Conservation (phyloP, 2,888 invertebrate genomes). For the Sphinx pinastri region DNA sequence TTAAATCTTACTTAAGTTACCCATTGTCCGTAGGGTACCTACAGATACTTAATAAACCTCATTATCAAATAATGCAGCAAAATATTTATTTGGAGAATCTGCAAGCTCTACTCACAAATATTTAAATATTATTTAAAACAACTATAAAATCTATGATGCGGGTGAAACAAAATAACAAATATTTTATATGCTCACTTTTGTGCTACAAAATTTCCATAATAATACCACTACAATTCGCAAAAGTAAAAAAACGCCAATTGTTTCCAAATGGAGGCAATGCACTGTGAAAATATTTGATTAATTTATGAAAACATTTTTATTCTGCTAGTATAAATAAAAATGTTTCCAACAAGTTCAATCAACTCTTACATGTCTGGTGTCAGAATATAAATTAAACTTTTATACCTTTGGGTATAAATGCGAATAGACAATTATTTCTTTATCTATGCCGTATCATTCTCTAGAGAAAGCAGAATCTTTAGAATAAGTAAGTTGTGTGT, state of each 20-base stretch:
- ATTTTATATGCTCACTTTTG: neutral
- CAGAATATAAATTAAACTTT: conserved; percentile 8
- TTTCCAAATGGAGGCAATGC: conserved; percentile 7
- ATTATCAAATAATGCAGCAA: no score
- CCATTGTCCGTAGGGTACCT: no score
- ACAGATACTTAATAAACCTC: no score
- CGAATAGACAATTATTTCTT: conserved; percentile 7
- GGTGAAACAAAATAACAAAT: neutral
- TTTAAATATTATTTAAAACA: no score
- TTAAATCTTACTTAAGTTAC: no score
- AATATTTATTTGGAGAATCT: no score
- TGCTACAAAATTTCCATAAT: neutral
- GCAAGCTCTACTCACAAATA: no score
- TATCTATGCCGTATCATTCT: neutral
- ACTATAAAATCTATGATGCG: no score
- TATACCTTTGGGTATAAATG: neutral
- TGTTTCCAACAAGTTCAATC: conserved; percentile 20
- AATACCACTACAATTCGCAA: neutral
- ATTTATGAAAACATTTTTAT: conserved; percentile 16
- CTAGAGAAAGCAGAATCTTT: neutral
- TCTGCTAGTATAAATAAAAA: conserved; percentile 4
- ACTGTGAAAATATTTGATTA: conserved; percentile 17
- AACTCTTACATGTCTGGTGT: conserved; percentile 17
- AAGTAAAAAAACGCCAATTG: neutral
- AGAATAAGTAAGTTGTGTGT: neutral